A percentile compares a stretch with the other conserved stretches of the same genome.
Evolutionary conservation across 2,797 vertebrate species (phyloP).

Genomic region (Amazona ochrocephala): DNA sequence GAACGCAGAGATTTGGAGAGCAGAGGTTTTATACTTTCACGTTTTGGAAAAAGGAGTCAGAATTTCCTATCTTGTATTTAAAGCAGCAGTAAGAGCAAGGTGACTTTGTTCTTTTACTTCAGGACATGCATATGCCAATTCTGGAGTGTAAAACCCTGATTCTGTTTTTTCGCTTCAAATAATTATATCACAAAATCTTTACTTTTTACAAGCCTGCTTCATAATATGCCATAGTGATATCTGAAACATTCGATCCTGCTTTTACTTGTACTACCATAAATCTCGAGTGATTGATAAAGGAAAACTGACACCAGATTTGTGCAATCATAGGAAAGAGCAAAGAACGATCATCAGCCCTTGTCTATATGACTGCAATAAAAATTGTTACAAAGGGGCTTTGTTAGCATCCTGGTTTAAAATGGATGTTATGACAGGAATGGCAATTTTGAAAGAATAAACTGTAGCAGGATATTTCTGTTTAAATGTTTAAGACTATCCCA

Average conservation of each 20-base stretch:
- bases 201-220: background rate
- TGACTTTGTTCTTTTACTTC: background rate
- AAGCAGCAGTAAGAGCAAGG: background rate
- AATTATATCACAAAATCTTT: background rate
- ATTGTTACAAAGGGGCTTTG: background rate
- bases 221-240: background rate
- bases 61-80: slow-evolving; percentile 4
- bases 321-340: background rate
- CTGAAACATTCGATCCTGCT: background rate
- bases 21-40: background rate
- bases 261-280: background rate
- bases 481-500: background rate
- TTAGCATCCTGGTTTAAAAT: background rate
- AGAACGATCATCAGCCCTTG: background rate
- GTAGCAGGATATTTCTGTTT: background rate
- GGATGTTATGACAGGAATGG: background rate
- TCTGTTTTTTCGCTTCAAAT: background rate
- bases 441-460: background rate
- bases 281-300: background rate
- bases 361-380: background rate
- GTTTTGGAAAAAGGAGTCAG: background rate
- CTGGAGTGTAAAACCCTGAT: background rate
- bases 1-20: background rate
- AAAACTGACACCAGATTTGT: background rate
- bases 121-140: fast-evolving